These are phyloP conservation scores for Pomatorhinus ruficollis DNA, from an alignment of 2,113 vertebrate species.

Conservation along the genomic window DNA sequence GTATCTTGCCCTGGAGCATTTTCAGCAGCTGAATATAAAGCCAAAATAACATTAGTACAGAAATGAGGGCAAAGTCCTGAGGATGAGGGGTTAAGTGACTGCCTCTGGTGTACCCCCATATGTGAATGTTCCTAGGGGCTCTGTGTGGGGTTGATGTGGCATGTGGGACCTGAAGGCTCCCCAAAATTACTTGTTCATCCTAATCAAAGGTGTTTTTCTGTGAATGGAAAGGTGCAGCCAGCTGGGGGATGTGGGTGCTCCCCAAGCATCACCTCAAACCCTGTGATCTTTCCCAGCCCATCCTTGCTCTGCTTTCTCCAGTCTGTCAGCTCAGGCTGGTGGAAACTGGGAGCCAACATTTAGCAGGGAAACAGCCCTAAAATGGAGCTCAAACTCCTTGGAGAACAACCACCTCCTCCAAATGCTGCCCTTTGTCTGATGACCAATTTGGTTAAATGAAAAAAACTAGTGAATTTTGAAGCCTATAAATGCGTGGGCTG, in stretches of 20 bases:
- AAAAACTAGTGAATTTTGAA: neutral
- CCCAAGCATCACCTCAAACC: too few species aligned
- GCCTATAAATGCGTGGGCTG: neutral
- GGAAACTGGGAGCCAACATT: neutral
- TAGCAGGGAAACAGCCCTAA: neutral
- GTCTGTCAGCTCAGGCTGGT: neutral
- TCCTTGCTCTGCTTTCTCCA: neutral
- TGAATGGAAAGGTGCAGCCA: neutral
- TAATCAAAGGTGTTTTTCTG: neutral
- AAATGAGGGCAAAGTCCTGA: neutral
- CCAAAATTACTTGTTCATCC: neutral
- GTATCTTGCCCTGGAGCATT: neutral
- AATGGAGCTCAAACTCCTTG: neutral
- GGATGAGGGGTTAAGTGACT: neutral
- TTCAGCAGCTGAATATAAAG: neutral
- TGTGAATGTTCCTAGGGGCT: neutral
- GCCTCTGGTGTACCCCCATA: accelerated
- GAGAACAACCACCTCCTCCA: neutral
- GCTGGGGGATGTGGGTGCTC: neutral
- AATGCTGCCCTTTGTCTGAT: neutral
- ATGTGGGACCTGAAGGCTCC: accelerated
- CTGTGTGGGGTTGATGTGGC: accelerated
- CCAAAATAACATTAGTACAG: neutral
- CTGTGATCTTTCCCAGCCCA: neutral
- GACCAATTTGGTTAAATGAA: neutral